These are phyloP conservation scores for Drosophila paranaensis DNA, from an alignment of 2,888 invertebrate species.

Conservation along the genomic window DNA sequence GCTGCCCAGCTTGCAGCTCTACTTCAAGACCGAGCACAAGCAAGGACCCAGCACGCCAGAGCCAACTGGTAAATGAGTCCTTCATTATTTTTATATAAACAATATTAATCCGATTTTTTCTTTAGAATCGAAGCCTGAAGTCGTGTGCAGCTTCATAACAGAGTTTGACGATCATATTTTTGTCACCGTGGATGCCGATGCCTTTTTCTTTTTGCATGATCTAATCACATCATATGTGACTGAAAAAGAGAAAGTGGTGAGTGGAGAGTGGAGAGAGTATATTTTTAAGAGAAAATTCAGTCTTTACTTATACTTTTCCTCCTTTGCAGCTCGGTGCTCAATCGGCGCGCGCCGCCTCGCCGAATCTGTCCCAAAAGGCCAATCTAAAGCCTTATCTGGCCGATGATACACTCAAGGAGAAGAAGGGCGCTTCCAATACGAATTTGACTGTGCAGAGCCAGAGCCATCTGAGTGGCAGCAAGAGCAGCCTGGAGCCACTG, in stretches of 20 bases:
- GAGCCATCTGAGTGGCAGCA: constrained; percentile 67
- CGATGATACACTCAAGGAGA: constrained; percentile 81
- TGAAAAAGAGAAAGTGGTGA: constrained; percentile 94
- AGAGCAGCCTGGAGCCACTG: constrained; percentile 71
- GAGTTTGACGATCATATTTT: constrained; percentile 99
- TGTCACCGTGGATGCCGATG: constrained; percentile 98
- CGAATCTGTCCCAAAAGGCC: constrained; percentile 83
- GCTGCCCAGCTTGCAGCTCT: constrained; percentile 95
- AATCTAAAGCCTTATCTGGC: constrained; percentile 79
- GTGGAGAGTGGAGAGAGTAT: constrained; percentile 76
- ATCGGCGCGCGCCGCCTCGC: constrained; percentile 83
- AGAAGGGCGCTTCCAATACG: constrained; percentile 60
- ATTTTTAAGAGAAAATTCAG: not conserved
- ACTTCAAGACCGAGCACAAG: constrained; percentile 96
- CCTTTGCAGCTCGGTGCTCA: constrained; percentile 81
- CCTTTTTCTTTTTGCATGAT: constrained; percentile 98
- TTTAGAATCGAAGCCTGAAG: constrained; percentile 92
- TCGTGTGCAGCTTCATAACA: constrained; percentile 98
- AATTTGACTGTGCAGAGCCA: constrained; percentile 64
- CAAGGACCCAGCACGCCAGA: constrained; percentile 91
- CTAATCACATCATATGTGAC: constrained; percentile 97
- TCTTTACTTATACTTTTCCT: not conserved
- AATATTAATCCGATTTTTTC: not conserved
- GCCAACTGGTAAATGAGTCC: constrained; percentile 85
- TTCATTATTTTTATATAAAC: not conserved